Conservation (phyloP, 2,113 vertebrate species). For the Cyprichromis sp. region DNA sequence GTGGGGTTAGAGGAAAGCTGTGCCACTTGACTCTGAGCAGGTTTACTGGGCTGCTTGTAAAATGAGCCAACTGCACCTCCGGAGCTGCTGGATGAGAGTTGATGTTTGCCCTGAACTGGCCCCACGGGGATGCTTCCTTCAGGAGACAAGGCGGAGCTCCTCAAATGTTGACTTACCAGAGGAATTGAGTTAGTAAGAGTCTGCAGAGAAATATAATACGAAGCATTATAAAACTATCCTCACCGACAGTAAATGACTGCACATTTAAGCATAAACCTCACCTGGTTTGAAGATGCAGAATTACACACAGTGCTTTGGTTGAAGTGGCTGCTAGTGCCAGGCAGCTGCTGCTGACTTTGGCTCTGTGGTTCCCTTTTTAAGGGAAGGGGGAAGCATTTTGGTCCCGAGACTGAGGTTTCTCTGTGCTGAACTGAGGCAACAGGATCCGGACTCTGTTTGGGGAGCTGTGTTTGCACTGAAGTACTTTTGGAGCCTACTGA, state of each 20-base stretch:
- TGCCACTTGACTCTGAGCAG: not conserved
- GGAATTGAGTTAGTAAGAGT: conserved; percentile 24
- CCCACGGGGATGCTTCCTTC: not conserved
- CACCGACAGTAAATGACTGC: not conserved
- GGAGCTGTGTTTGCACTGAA: not conserved
- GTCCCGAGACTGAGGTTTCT: not conserved
- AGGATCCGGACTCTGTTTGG: not conserved
- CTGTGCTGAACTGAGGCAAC: not conserved
- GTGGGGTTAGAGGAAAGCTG: not conserved
- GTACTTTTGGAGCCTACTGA: not conserved
- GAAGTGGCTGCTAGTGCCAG: not conserved
- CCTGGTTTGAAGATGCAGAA: conserved; percentile 6
- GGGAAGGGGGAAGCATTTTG: not conserved
- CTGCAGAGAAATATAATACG: conserved; percentile 4
- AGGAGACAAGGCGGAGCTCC: not conserved
- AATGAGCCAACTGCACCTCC: conserved; percentile 27
- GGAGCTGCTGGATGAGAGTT: not conserved
- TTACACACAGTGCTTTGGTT: not conserved
- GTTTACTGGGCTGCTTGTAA: conserved; percentile 47
- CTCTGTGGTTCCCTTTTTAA: not conserved
- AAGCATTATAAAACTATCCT: not conserved
- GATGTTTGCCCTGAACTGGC: conserved; percentile 2
- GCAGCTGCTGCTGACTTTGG: not conserved
- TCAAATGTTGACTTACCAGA: not conserved
- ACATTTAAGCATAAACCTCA: not conserved